Base-by-base conservation (phyloP, 2,797 vertebrate genomes). In the Netta rufina region DNA sequence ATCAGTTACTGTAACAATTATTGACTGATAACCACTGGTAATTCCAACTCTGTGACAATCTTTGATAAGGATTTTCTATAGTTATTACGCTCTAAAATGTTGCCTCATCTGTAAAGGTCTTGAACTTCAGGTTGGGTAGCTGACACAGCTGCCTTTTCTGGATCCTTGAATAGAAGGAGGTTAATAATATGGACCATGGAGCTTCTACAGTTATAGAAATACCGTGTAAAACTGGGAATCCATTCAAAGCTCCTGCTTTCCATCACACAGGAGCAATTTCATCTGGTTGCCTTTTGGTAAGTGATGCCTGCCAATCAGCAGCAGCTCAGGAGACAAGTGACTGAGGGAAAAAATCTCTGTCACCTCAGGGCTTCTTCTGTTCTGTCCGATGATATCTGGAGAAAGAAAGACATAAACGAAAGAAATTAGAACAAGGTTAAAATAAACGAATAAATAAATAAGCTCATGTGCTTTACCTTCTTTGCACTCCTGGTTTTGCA, bases 1-100 rank as follows among this genome's bases (percentile, higher is more conserved):
- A 94, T 77, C 93, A 88, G 76, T 91, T 83, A 54, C 77, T 82
- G 57, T 78, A 92, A 88, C 91, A 94, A 93, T 96, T 97, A 95
- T 80, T 91, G 96, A 95, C 94, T 93, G 94, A 69, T 89, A 83
- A 77, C 88, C 84, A 65, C 92, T 65, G 84, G 89, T 88, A 85
- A 95, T 96, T 88, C 88, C 79, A 78, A 27, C 77, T 58, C 77
- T 72, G 77, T 17, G 36, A 71, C 88, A 67, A 62, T 33, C 82
- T 90, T 60, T 84, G 89, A 93, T 91, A 58, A 94, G 95, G 86
- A 70, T 72, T 96, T 93, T 41, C 12, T 93, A 73, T 16, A 56
- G 30, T 89, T 90, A n/a, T 84, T 81, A 4, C 19, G 28, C 76
- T 89, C 78, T 70, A 45, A 96, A 92, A 92, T 57, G 87, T 41